Base-by-base conservation (phyloP, 2,113 vertebrate species). In the Dendrocopos noguchii region DNA sequence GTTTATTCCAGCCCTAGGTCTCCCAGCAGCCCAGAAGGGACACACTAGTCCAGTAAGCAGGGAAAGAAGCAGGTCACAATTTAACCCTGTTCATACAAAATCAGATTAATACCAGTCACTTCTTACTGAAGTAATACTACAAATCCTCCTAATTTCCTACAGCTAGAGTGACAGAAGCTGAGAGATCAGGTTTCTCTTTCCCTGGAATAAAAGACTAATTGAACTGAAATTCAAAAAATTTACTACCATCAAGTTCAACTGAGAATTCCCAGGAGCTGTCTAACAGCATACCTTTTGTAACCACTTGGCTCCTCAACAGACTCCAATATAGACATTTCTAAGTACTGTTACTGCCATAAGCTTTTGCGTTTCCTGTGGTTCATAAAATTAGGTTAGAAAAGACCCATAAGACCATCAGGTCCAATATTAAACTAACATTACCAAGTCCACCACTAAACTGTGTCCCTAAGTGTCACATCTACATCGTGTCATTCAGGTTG, bases 51-150 rank as follows among this genome's bases (percentile, higher is more conserved):
- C 88, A 72, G 13, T 59, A 36, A 71, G 25, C 27, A 56, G 7
- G 18, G 31, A 63, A 74, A 15, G 42, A 42, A 42, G 42, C 42
- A 42, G 42, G 55, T 68, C 44, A 0, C 8, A 34, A 83, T 91
- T 81, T 85, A 94, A 92, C 91, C n/a, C 61, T 80, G 55, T 57
- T 90, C 52, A 75, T 63, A 80, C 21, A 67, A 92, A 85, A 83
- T 78, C 68, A 89, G 89, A 78, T 74, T 87, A 89, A 78, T 63
- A 67, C 36, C 60, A 87, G 57, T 47, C 68, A 34, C 75, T 71
- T 90, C 65, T 74, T 63, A 44, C 22, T 75, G 61, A 88, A 88
- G 65, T n/a, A 91, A 77, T 74, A 84, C n/a, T 29, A n/a, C 29
- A 83, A 94, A 94, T 80, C 61, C 61, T 84, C n/a, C 73, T 65